phyloP scores from a whole-genome alignment of 2,888 invertebrate genomes.

The Protodeltote pygarga region DNA sequence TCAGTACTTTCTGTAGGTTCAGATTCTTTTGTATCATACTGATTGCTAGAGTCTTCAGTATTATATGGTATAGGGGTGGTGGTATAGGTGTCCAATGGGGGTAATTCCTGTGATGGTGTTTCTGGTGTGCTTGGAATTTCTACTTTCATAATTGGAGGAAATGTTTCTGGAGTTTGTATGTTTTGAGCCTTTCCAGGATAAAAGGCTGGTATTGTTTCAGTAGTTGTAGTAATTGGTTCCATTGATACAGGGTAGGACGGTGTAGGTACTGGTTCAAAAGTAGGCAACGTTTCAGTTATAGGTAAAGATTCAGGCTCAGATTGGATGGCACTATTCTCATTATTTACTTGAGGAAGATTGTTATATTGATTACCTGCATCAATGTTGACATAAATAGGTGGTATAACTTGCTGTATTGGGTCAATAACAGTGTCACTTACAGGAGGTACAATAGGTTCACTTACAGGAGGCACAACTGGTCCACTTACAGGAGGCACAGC shows the following conservation, averaged over 20 bases:
- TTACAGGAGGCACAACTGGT: neutral
- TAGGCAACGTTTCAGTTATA: constrained; percentile 8
- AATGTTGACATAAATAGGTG: constrained; percentile 25
- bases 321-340: constrained; percentile 15
- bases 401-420: constrained; percentile 28
- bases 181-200: constrained; percentile 28
- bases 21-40: constrained; percentile 27
- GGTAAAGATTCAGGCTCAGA: constrained; percentile 4
- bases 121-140: constrained; percentile 27
- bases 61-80: constrained; percentile 25
- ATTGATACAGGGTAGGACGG: constrained; percentile 26
- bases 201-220: constrained; percentile 45
- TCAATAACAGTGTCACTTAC: neutral
- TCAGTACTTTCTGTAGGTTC: constrained; percentile 19
- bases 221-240: constrained; percentile 30
- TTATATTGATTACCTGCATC: constrained; percentile 15
- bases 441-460: neutral
- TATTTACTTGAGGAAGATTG: constrained; percentile 7
- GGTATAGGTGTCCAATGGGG: constrained; percentile 3
- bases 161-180: constrained; percentile 25
- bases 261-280: constrained; percentile 8
- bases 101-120: constrained; percentile 23
- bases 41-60: constrained; percentile 15
- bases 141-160: constrained; percentile 21
- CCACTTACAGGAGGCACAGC: neutral